These are phyloP conservation scores for Crotalus tigris DNA, from an alignment of 2,113 vertebrate genomes.

Conservation along the genomic window DNA sequence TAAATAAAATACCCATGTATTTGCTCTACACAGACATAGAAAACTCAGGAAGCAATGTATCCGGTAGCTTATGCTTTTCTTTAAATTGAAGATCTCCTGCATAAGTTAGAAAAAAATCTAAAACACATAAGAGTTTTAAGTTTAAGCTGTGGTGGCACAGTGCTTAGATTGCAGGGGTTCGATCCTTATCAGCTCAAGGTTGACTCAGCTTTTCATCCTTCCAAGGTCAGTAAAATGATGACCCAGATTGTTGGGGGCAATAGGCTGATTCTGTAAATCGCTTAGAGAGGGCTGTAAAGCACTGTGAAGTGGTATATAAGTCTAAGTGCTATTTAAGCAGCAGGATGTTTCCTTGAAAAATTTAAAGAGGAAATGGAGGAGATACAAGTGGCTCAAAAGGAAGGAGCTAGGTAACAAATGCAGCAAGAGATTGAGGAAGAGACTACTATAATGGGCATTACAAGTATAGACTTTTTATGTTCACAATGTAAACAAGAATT, in stretches of 20 bases:
- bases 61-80: neutral
- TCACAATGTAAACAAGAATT: neutral
- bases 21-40: neutral
- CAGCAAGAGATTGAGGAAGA: neutral
- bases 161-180: too few relatives aligned
- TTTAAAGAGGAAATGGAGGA: neutral
- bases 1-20: neutral
- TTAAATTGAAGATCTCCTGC: neutral
- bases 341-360: neutral
- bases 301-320: too few relatives aligned
- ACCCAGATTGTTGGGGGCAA: too few relatives aligned
- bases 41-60: neutral
- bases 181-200: too few relatives aligned
- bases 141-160: neutral
- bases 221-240: too few relatives aligned
- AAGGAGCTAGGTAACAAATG: neutral
- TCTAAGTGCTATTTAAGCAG: neutral
- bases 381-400: neutral
- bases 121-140: neutral
- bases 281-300: too few relatives aligned
- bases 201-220: too few relatives aligned
- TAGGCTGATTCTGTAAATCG: too few relatives aligned
- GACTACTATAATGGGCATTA: neutral
- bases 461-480: neutral
- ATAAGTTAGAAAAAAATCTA: neutral